Base-by-base conservation (phyloP, 2,888 invertebrate species). In the Julus scanicus region DNA sequence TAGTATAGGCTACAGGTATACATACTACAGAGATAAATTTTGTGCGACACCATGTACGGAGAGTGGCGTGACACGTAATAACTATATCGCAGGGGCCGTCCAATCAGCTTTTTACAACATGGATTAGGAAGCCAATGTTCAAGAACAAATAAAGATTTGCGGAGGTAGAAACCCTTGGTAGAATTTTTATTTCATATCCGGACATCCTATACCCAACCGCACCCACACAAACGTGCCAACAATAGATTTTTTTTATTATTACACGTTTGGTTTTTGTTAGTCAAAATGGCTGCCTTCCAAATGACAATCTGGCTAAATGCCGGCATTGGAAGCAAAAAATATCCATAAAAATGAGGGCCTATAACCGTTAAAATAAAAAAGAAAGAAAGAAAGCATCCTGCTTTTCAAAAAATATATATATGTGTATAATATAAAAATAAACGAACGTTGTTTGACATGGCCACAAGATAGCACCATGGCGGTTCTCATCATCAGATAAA, bases 161-260 rank as follows among this genome's bases (percentile, higher is more conserved):
- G 29, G 71, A 71, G 71, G 71, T 71, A 71, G 71, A 71, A 71
- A 71, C 71, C 29, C 71, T 13, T n/a, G 9, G 71, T 71, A 29
- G 9, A 71, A 71, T 71, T 71, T 71, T 71, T 71, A 71, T 71
- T 71, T 71, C 71, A 71, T 71, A 71, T 71, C 71, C 71, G 71
- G 71, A 71, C 71, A 71, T 71, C 11, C 29, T 29, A 29, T 71
- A 71, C 71, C 71, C 9, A 71, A 71, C 71, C 71, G 71, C 71
- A 71, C 71, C 71, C 71, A 71, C 29, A 29, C 71, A 71, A 71
- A 29, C 71, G 71, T 71, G 29, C 71, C 71, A 71, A 71, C 71
- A 71, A 71, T 71, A 71, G 71, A 6, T 71, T 29, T 71, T 63
- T 63, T 29, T 71, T 29, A 71, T 71, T 71, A 13, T 44, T 9